Evolutionary conservation across 2,113 vertebrate species (phyloP), one percentile per base, ranked within the genome.

Genomic region (Myanophis thanlyinensis): DNA sequence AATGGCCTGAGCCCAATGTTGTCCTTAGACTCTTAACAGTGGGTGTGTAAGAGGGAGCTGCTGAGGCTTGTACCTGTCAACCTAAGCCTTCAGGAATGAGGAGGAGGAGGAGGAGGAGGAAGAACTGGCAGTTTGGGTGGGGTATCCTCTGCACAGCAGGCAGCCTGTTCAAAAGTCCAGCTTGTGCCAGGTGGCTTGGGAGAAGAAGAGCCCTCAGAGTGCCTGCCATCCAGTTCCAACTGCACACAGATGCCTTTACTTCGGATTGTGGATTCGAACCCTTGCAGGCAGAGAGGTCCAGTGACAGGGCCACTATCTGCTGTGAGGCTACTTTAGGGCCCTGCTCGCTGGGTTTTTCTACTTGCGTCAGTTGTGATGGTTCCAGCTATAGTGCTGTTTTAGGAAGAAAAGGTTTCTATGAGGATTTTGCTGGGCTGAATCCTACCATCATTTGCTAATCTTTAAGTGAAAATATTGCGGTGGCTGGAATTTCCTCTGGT

Each of bases 1-100:
- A 93, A 93, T 90, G 89, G 89, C 89, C 40, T 87, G 40, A 35
- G 89, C 89, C 84, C 48, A n/a, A 25, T 54, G 54, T 54, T 90
- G 85, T 59, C 84, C 51, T 87, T 56, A 48, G 87, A 54, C 87
- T 85, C 52, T 59, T 22, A 23, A 49, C 53, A n/a, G 48, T 80
- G 92, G 85, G 92, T 87, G 89, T 87, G 92, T 93, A 49, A 15
- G 20, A 62, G 80, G 88, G 92, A 90, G 88, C 92, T 93, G 92
- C 92, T 62, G 49, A 25, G 30, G 92, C 80, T 93, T 93, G 88
- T 84, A 93, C 88, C 73, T 90, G 88, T 86, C 92, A 85, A 88
- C 87, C 67, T 18, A 51, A 92, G 53, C 88, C 73, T 48, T 85
- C 88, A 92, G 92, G 88, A 93, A 86, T 46, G 80, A 86, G n/a